A percentile compares a stretch with the other conserved stretches of the same genome.
Evolutionary conservation across 2,888 invertebrate genomes (phyloP).

Genomic region (Camptogramma bilineatum): DNA sequence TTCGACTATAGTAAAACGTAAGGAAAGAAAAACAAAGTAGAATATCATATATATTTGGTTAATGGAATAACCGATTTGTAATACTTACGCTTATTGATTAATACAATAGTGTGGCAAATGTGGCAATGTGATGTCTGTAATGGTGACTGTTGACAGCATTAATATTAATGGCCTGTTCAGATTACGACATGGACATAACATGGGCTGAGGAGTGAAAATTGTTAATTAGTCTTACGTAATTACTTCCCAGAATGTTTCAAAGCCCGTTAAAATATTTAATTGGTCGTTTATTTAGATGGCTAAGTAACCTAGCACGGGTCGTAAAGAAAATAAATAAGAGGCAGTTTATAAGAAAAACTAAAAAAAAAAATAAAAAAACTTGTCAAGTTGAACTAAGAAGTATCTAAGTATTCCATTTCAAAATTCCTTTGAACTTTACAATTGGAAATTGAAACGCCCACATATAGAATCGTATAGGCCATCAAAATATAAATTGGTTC

Average conservation of each 20-base stretch:
- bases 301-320: neutral
- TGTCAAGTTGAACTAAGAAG: no score
- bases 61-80: neutral
- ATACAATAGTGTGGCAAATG: conserved; percentile 22
- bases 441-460: no score
- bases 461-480: no score
- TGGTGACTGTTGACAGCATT: conserved; percentile 34
- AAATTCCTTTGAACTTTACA: no score
- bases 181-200: conserved; percentile 27
- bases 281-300: neutral
- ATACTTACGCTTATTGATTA: conserved; percentile 15
- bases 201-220: conserved; percentile 21
- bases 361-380: no score
- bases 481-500: neutral
- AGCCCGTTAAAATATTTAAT: conserved; percentile 1
- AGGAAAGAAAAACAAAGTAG: neutral
- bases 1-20: no score
- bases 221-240: conserved; percentile 21
- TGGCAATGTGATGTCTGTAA: conserved; percentile 32
- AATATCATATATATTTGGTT: neutral
- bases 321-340: neutral
- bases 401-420: no score
- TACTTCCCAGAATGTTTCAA: conserved; percentile 16
- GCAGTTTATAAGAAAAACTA: no score
- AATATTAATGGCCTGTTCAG: conserved; percentile 31